phyloP scores from a whole-genome alignment of 1,140 invertebrate genomes.

The Aleiodes sp. region DNA sequence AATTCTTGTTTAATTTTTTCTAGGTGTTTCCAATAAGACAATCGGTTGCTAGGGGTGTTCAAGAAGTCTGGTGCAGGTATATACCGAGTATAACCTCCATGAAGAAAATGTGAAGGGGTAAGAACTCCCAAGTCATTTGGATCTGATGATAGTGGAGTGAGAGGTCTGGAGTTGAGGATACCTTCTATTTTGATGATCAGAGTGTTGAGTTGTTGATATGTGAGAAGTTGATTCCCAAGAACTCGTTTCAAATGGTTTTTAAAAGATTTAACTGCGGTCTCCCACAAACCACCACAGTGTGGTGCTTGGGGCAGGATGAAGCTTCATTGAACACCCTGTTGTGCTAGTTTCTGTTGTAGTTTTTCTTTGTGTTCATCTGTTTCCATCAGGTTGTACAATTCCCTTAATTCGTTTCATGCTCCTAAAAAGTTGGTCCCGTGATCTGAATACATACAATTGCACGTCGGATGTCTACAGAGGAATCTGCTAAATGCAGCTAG shows the following conservation, averaged over 20 bases:
- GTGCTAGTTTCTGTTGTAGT: too few species aligned
- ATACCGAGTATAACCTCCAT: too few species aligned
- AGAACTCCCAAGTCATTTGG: constrained; percentile 33
- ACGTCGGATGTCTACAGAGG: not conserved
- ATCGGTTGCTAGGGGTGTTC: too few species aligned
- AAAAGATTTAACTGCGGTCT: constrained; percentile 35
- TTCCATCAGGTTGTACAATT: not conserved
- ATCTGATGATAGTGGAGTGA: constrained; percentile 34
- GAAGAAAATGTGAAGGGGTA: constrained; percentile 49
- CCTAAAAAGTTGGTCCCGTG: constrained; percentile 32
- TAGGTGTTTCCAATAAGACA: too few species aligned
- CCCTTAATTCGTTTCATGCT: constrained; percentile 12
- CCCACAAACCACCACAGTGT: constrained; percentile 46
- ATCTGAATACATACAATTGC: constrained; percentile 21
- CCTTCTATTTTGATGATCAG: constrained; percentile 41
- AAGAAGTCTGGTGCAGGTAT: too few species aligned
- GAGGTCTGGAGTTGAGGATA: constrained; percentile 41
- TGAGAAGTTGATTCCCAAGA: constrained; percentile 26
- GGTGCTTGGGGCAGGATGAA: constrained; percentile 29
- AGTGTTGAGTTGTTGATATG: constrained; percentile 36
- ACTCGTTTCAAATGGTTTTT: constrained; percentile 32
- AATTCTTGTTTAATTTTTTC: too few species aligned
- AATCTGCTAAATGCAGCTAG: constrained; percentile 20
- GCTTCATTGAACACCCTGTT: constrained; percentile 39
- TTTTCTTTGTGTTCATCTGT: not conserved